phyloP scores from a whole-genome alignment of 2,888 invertebrate genomes.

The Amphipyra tragopoginis region DNA sequence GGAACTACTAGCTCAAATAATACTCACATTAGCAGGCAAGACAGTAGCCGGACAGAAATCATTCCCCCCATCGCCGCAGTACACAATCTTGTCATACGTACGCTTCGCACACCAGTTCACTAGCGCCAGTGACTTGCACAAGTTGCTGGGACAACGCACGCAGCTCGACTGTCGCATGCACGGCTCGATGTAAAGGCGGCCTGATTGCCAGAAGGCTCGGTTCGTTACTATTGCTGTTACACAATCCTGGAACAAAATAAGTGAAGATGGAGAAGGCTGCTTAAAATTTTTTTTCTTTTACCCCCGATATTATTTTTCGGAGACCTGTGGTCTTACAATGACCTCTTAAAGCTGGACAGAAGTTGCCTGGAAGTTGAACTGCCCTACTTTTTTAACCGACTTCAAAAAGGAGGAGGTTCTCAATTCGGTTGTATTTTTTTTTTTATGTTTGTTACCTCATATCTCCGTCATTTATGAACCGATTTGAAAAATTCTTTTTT shows the following conservation, averaged over 20 bases:
- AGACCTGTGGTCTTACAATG: too few relatives aligned
- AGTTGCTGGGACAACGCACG: conserved; percentile 76
- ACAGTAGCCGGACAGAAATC: conserved; percentile 80
- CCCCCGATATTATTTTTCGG: too few relatives aligned
- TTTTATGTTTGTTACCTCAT: too few relatives aligned
- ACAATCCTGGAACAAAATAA: conserved; percentile 67
- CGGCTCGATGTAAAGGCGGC: conserved; percentile 81
- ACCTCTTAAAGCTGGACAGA: too few relatives aligned
- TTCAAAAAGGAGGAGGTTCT: too few relatives aligned
- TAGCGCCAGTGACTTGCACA: conserved; percentile 83
- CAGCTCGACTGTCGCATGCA: conserved; percentile 79
- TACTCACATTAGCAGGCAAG: conserved; percentile 74
- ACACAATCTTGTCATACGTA: conserved; percentile 63
- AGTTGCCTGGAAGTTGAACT: too few relatives aligned
- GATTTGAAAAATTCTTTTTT: too few relatives aligned
- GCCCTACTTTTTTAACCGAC: too few relatives aligned
- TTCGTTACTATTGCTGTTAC: conserved; percentile 79
- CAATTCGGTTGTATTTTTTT: too few relatives aligned
- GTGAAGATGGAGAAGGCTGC: too few relatives aligned
- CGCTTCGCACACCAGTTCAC: conserved; percentile 70
- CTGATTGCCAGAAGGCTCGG: conserved; percentile 78
- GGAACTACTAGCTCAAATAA: background rate
- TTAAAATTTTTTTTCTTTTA: too few relatives aligned
- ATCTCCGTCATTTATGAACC: too few relatives aligned
- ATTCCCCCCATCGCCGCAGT: conserved; percentile 82